Evolutionary conservation across 2,113 vertebrate species (phyloP).

Genomic region (Sylvia atricapilla): DNA sequence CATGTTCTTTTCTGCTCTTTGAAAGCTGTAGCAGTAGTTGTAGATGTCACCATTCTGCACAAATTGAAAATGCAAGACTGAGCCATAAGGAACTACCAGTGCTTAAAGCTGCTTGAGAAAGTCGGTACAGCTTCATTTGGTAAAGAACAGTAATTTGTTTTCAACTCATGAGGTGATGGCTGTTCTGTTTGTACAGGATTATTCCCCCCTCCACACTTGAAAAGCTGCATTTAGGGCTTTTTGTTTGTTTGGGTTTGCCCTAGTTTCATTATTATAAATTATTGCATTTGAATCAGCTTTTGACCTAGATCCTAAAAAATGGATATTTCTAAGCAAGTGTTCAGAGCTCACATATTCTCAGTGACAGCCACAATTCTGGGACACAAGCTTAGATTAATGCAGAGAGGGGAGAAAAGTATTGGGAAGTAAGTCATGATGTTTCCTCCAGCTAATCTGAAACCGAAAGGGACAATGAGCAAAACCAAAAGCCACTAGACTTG

Average conservation of each 20-base stretch:
- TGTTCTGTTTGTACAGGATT: neutral
- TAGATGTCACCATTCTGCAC: neutral
- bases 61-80: neutral
- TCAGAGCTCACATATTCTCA: neutral
- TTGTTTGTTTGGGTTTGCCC: constrained; percentile 16
- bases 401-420: neutral
- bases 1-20: neutral
- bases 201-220: neutral
- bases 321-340: neutral
- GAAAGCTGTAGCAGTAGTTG: neutral
- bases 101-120: neutral
- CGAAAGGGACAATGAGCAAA: neutral
- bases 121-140: neutral
- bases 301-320: constrained; percentile 55
- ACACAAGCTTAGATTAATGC: neutral
- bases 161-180: neutral
- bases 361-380: constrained; percentile 21
- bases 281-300: constrained; percentile 45
- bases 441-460: neutral
- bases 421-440: neutral
- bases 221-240: neutral
- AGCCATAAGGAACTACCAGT: neutral
- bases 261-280: constrained; percentile 65
- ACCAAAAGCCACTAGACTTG: neutral
- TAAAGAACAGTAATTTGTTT: neutral